Conservation (phyloP, 2,797 vertebrate species). For the Salmo trutta region DNA sequence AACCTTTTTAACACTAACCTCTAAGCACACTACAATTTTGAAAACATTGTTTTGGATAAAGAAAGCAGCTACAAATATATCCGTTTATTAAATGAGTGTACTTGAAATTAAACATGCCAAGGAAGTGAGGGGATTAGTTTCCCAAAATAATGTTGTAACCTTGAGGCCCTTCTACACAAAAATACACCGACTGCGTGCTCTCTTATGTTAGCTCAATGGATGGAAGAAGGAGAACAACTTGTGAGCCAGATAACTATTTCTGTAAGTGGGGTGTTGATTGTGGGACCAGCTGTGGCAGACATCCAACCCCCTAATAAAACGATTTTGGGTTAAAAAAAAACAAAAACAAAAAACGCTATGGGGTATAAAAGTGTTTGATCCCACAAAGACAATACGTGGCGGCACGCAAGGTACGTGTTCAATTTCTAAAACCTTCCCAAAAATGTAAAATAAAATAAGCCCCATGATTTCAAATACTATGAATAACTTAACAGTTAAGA, state of each 20-base stretch:
- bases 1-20: not conserved
- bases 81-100: not conserved
- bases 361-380: conserved; percentile 31
- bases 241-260: conserved; percentile 33
- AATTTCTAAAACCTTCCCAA: not conserved
- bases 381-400: not conserved
- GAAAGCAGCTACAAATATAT: not conserved
- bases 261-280: conserved; percentile 24
- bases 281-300: conserved; percentile 57
- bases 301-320: conserved; percentile 54
- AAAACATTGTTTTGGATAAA: not conserved
- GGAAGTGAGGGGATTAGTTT: not conserved
- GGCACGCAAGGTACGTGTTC: not conserved
- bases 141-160: not conserved
- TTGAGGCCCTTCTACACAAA: not conserved
- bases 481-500: not conserved
- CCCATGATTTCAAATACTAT: not conserved
- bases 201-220: conserved; percentile 17
- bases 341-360: conserved; percentile 46
- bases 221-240: conserved; percentile 33
- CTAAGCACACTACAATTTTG: not conserved
- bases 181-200: not conserved
- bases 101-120: not conserved
- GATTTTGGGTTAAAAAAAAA: conserved; percentile 17
- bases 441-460: not conserved